Base-by-base conservation (phyloP, 1,140 invertebrate genomes). In the Aphaenogaster floridana region DNA sequence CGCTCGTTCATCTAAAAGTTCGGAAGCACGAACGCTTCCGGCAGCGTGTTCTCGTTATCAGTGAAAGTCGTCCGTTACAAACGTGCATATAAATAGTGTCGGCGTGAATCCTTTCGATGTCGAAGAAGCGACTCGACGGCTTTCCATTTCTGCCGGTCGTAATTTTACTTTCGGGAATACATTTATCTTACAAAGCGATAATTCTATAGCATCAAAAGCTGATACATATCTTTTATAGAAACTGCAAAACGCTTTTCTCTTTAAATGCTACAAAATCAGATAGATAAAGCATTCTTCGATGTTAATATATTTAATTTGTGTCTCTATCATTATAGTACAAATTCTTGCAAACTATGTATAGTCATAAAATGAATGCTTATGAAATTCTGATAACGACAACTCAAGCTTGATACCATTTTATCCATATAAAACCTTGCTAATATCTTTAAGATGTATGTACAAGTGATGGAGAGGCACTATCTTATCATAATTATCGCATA, bases 21-120 rank as follows among this genome's bases (percentile, higher is more conserved):
- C 81, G 69, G 86, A 86, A 89, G 88, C 71, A 45, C 2, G 59
- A 39, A 28, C n/a, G 39, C 48, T 84, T 52, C 86, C 69, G 76
- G 84, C 80, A 89, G 63, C 69, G 81, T 59, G 87, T 88, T 86
- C 88, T 92, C 89, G 81, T 84, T 92, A 92, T 90, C 90, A 91
- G 90, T 92, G 91, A 92, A 92, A 92, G 91, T 91, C 54, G 52
- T 48, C n/a, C 76, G 39, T 83, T 69, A 63, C 28, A 83, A 83
- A 88, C 79, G 74, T 63, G 59, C 54, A 81, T 83, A 57, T 66
- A 81, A 74, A 54, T 5, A 11, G 39, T 36, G 61, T 66, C 48
- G 5, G 42, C 34, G 6, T 45, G 34, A 84, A 17, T 84, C 42
- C 69, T 61, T 76, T 76, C 42, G 54, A 48, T 79, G 50, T 86